Conservation (phyloP, 1,140 invertebrate genomes). For the Plodia interpunctella region DNA sequence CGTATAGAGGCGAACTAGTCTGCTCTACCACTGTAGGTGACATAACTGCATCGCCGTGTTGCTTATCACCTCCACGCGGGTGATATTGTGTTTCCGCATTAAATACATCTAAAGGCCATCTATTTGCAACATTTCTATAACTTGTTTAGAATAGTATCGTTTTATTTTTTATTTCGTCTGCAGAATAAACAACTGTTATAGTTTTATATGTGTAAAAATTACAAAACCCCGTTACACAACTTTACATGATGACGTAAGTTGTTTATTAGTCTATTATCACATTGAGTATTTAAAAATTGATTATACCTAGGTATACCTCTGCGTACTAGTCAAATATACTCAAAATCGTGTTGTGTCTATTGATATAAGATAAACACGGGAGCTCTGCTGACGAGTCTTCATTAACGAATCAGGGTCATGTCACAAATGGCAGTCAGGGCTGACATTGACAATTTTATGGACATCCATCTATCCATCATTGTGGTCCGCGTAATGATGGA, state of each 20-base stretch:
- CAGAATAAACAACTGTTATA: too few relatives aligned
- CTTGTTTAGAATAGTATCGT: background rate
- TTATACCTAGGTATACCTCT: too few relatives aligned
- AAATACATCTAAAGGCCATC: slow-evolving; percentile 16
- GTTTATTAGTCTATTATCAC: too few relatives aligned
- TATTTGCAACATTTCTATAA: background rate
- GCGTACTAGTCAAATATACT: too few relatives aligned
- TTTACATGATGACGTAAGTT: too few relatives aligned
- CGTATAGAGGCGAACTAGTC: slow-evolving; percentile 14
- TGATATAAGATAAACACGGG: background rate
- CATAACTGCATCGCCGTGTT: slow-evolving; percentile 3
- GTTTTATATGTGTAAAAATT: too few relatives aligned
- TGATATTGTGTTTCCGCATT: slow-evolving; percentile 21
- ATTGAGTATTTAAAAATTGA: too few relatives aligned
- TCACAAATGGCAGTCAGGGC: slow-evolving; percentile 3
- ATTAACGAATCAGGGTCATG: background rate
- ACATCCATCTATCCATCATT: background rate
- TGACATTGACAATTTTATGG: slow-evolving; percentile 1
- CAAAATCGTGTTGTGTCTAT: background rate
- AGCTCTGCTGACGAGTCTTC: background rate
- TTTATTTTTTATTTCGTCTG: background rate
- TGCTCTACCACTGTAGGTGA: background rate
- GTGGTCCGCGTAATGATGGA: background rate
- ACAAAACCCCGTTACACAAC: too few relatives aligned
- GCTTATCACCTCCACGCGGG: slow-evolving; percentile 11